phyloP scores from a whole-genome alignment of 2,113 vertebrate genomes.

The Puma concolor region DNA sequence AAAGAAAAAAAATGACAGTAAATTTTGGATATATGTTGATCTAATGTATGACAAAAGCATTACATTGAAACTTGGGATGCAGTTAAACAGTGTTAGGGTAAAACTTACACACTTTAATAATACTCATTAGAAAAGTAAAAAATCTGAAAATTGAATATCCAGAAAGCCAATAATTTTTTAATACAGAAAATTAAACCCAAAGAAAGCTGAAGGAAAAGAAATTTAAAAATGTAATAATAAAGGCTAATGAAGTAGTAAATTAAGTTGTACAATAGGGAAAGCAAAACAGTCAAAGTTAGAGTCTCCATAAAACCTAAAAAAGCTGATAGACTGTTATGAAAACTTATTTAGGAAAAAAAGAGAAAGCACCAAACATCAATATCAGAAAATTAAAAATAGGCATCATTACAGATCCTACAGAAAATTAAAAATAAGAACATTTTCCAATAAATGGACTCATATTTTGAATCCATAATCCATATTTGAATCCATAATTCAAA shows the following conservation, averaged over 20 bases:
- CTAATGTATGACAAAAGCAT: neutral
- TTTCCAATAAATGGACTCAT: neutral
- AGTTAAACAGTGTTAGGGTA: neutral
- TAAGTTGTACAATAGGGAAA: neutral
- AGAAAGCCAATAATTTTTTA: neutral
- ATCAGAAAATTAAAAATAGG: neutral
- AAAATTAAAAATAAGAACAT: neutral
- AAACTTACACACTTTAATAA: neutral
- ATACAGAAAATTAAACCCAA: neutral
- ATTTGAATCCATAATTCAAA: neutral
- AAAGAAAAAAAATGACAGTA: neutral
- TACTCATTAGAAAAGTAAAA: neutral
- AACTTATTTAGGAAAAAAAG: neutral
- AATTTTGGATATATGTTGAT: neutral
- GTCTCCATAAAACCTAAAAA: neutral
- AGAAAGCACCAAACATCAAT: neutral
- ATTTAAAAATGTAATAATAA: neutral
- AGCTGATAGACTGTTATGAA: neutral
- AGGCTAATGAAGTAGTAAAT: neutral
- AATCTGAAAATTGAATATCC: neutral
- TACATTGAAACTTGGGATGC: neutral
- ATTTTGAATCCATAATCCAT: neutral
- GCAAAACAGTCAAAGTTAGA: neutral
- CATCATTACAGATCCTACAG: neutral
- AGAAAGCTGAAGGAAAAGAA: neutral